Percentiles rank a stretch among this genome's conserved stretches.
phyloP scores from a whole-genome alignment of 2,113 vertebrate genomes.

The Alosa alosa region DNA sequence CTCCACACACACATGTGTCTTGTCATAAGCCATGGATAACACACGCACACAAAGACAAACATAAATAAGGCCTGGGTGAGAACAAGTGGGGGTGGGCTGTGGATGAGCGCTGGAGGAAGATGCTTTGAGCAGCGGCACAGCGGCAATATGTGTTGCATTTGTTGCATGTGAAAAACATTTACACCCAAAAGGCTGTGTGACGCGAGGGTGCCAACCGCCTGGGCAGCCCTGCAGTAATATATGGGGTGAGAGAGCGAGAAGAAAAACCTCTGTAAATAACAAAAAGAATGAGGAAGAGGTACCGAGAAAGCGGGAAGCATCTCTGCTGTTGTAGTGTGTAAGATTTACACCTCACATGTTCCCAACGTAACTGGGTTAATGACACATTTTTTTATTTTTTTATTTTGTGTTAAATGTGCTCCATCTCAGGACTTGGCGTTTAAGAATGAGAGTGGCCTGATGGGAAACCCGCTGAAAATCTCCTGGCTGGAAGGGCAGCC shows the following conservation, averaged over 20 bases:
- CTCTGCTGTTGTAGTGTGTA: neutral
- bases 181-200: neutral
- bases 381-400: neutral
- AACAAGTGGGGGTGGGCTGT: neutral
- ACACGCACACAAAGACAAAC: neutral
- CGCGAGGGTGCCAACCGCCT: neutral
- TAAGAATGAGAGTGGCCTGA: conserved; percentile 86
- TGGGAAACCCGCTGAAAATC: conserved; percentile 86
- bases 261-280: neutral
- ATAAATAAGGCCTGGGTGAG: conserved; percentile 4
- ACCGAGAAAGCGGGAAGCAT: neutral
- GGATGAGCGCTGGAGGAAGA: neutral
- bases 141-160: neutral
- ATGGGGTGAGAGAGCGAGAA: neutral
- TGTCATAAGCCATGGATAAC: neutral
- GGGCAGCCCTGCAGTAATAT: neutral
- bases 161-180: neutral
- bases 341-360: neutral
- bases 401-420: conserved; percentile 4
- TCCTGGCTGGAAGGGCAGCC: conserved; percentile 89
- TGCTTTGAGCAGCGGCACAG: neutral
- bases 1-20: conserved; percentile 19
- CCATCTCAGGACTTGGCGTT: conserved; percentile 83
- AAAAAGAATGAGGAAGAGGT: neutral
- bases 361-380: neutral